Conservation (phyloP, 1,140 invertebrate genomes). For the Plutomurus gul region DNA sequence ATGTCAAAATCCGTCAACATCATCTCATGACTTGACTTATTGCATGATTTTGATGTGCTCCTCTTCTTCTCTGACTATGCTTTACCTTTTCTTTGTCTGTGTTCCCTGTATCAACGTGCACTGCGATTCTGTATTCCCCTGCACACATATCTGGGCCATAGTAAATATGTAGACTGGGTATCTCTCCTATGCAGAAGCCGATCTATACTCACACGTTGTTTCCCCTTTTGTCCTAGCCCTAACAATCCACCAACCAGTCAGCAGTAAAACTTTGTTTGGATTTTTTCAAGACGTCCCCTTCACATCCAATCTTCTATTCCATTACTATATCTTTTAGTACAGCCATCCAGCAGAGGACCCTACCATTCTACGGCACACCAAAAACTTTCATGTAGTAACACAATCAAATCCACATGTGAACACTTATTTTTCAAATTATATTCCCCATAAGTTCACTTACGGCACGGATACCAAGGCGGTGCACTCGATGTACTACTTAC, state of each 20-base stretch:
- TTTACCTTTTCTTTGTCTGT: neutral
- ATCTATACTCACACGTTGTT: neutral
- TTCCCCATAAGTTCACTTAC: too few relatives aligned
- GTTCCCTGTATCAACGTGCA: neutral
- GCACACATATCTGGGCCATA: too few relatives aligned
- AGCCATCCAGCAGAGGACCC: neutral
- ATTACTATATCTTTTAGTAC: neutral
- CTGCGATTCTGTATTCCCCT: too few relatives aligned
- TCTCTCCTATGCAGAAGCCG: neutral
- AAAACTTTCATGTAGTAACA: neutral
- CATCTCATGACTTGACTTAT: conserved; percentile 27
- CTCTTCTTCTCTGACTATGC: neutral
- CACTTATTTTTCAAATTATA: too few relatives aligned
- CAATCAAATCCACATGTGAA: too few relatives aligned
- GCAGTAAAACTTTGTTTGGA: neutral
- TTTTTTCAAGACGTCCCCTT: neutral
- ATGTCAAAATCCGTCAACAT: conserved; percentile 24
- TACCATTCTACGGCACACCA: neutral
- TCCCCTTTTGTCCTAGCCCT: neutral
- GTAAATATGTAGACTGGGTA: neutral
- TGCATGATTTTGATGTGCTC: neutral
- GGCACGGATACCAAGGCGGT: too few relatives aligned
- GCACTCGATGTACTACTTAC: too few relatives aligned
- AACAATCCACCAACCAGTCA: neutral
- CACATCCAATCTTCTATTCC: neutral